These are phyloP conservation scores for Diorhabda elongata DNA, from an alignment of 1,140 invertebrate genomes.

Conservation along the genomic window DNA sequence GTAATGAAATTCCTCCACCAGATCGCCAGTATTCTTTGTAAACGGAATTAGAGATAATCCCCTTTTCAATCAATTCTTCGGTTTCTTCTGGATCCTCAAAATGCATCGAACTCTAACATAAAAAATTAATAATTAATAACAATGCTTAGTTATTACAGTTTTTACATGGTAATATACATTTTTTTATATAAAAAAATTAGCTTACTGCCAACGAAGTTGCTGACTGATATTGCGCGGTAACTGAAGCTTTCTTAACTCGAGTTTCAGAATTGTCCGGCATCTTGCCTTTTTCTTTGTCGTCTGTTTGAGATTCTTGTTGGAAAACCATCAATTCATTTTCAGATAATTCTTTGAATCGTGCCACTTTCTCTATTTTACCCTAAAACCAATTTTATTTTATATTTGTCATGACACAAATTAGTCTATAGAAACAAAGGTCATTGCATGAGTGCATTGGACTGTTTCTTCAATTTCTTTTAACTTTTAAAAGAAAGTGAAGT, in stretches of 20 bases:
- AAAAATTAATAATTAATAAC: too few species aligned
- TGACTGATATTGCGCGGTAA: neutral
- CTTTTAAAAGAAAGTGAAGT: too few species aligned
- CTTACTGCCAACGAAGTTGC: slow-evolving; percentile 1
- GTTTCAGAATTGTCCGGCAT: neutral
- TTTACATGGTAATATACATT: too few species aligned
- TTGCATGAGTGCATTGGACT: too few species aligned
- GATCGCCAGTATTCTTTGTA: slow-evolving; percentile 54
- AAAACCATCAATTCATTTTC: slow-evolving; percentile 27
- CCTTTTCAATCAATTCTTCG: slow-evolving; percentile 56
- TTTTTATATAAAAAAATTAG: too few species aligned
- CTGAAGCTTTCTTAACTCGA: neutral
- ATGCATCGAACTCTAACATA: too few species aligned
- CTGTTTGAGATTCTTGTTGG: slow-evolving; percentile 13
- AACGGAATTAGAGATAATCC: slow-evolving; percentile 52
- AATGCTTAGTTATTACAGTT: too few species aligned
- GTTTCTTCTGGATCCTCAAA: slow-evolving; percentile 51
- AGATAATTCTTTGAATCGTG: slow-evolving; percentile 41
- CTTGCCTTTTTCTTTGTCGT: slow-evolving; percentile 12
- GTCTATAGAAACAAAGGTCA: neutral
- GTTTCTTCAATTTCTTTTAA: too few species aligned
- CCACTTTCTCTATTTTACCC: slow-evolving; percentile 48
- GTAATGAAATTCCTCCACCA: slow-evolving; percentile 50
- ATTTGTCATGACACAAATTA: neutral
- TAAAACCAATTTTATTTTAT: slow-evolving; percentile 27